Evolutionary conservation across 2,113 vertebrate genomes (phyloP).

Genomic region (Pterophyllum scalare): DNA sequence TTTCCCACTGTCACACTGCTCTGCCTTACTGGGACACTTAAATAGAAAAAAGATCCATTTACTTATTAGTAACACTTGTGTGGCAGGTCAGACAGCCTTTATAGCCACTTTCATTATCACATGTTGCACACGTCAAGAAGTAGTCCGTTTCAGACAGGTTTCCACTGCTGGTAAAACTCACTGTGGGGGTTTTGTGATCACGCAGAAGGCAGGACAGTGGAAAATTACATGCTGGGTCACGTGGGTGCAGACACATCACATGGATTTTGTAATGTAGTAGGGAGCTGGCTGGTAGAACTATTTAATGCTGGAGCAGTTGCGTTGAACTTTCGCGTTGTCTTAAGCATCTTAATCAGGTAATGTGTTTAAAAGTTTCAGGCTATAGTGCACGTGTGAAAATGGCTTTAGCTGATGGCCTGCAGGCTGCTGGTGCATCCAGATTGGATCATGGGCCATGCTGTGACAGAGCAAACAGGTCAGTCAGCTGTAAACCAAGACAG

Average conservation of each 20-base stretch:
- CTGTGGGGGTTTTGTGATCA: background rate
- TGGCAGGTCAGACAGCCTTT: background rate
- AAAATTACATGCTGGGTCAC: background rate
- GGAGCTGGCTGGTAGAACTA: background rate
- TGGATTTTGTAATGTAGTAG: background rate
- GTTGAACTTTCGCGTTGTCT: background rate
- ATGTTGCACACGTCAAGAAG: background rate
- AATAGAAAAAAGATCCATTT: slow-evolving; percentile 6
- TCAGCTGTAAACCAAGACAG: background rate
- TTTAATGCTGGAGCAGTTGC: background rate
- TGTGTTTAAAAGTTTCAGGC: background rate
- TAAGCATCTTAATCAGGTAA: background rate
- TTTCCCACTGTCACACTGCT: slow-evolving; percentile 9
- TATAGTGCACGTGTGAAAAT: background rate
- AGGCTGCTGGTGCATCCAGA: background rate
- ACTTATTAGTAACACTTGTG: background rate
- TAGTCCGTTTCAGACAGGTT: background rate
- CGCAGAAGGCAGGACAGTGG: background rate
- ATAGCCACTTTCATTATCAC: background rate
- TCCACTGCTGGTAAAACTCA: background rate
- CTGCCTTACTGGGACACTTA: background rate
- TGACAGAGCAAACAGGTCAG: background rate
- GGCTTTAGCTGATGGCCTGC: background rate
- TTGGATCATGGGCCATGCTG: background rate
- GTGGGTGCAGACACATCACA: background rate